Conservation (phyloP, 2,113 vertebrate species). For the Podarcis raffonei region DNA sequence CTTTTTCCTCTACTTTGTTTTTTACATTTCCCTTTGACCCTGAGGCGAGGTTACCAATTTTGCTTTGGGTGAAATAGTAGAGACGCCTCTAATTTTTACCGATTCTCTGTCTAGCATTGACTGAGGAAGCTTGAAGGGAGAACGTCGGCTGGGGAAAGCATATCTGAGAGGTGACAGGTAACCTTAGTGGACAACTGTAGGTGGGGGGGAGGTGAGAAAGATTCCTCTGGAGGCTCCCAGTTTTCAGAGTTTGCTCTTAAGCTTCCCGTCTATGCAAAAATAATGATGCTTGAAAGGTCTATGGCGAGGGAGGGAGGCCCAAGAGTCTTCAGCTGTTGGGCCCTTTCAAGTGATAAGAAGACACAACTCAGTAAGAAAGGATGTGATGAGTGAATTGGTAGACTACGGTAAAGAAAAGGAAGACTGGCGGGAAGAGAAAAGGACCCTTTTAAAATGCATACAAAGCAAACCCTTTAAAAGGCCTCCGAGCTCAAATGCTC, state of each 20-base stretch:
- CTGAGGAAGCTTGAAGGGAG: background rate
- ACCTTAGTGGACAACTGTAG: background rate
- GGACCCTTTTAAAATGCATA: slow-evolving; percentile 43
- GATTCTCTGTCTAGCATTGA: background rate
- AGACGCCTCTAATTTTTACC: background rate
- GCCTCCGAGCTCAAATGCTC: slow-evolving; percentile 39
- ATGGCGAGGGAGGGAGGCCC: background rate
- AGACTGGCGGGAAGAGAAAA: background rate
- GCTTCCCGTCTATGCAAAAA: background rate
- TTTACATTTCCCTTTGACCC: background rate
- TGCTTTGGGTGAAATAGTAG: background rate
- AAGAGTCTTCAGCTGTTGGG: background rate
- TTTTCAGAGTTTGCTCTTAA: background rate
- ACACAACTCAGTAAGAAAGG: slow-evolving; percentile 10
- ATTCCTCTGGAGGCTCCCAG: background rate
- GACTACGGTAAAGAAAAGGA: slow-evolving; percentile 3
- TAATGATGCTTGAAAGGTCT: rapidly evolving
- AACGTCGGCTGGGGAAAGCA: background rate
- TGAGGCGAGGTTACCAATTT: background rate
- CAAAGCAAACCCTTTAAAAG: slow-evolving; percentile 31
- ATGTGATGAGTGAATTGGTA: background rate
- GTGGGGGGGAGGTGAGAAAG: background rate
- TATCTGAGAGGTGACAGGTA: background rate
- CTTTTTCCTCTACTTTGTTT: too few relatives aligned
- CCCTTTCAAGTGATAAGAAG: slow-evolving; percentile 25